phyloP scores from a whole-genome alignment of 92 coral and sea anemone species.

The Epizoanthus rinbou region DNA sequence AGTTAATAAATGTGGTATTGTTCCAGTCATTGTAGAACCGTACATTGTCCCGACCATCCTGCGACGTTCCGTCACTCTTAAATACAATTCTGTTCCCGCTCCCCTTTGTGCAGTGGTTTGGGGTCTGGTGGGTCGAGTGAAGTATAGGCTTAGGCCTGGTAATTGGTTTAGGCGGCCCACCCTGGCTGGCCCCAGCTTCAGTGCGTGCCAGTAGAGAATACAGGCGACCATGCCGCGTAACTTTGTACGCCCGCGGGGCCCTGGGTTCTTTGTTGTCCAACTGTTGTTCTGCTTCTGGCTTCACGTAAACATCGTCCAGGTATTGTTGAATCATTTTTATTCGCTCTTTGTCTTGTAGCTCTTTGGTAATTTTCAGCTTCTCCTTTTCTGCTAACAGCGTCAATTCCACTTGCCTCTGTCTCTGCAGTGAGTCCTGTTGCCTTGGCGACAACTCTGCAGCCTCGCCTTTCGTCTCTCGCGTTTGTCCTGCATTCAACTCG shows the following conservation, averaged over 20 bases:
- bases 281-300: constrained; percentile 18
- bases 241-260: constrained; percentile 47
- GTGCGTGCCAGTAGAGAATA: constrained; percentile 61
- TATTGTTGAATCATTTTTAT: constrained; percentile 74
- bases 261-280: constrained; percentile 3
- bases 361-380: constrained; percentile 59
- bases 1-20: constrained; percentile 67
- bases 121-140: constrained; percentile 37
- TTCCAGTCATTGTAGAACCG: constrained; percentile 84
- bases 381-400: constrained; percentile 62
- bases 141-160: constrained; percentile 73
- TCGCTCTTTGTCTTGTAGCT: constrained; percentile 75
- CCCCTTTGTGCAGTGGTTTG: constrained; percentile 36
- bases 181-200: constrained; percentile 33
- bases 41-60: constrained; percentile 47
- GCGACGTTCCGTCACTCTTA: constrained; percentile 39
- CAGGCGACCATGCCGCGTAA: constrained; percentile 58
- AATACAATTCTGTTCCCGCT: constrained; percentile 59
- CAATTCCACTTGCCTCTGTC: constrained; percentile 70
- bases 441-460: constrained; percentile 24
- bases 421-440: constrained; percentile 73
- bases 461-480: background rate
- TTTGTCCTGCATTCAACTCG: constrained; percentile 24
- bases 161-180: constrained; percentile 41
- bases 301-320: constrained; percentile 67